phyloP scores from a whole-genome alignment of 2,888 invertebrate genomes.

The Zootermopsis nevadensis region DNA sequence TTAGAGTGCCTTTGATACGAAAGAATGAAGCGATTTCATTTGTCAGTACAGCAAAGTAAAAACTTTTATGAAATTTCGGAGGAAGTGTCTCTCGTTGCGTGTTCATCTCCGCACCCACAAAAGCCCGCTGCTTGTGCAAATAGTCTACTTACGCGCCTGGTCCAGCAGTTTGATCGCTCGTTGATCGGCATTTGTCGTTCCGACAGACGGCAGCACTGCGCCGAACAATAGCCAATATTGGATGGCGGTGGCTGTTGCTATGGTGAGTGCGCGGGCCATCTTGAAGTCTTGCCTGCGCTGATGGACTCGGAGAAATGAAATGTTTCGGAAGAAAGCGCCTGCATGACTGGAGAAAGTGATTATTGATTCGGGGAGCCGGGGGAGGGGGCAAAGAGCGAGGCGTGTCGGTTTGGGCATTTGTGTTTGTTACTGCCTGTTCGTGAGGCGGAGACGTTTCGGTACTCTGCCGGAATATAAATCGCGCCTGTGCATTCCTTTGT shows the following conservation, averaged over 20 bases:
- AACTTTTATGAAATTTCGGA: too few species aligned
- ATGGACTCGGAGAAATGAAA: conserved; percentile 10
- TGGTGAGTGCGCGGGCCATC: background rate
- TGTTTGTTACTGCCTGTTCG: background rate
- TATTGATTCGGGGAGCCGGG: too few species aligned
- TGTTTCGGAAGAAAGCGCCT: conserved; percentile 25
- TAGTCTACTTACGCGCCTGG: conserved; percentile 7
- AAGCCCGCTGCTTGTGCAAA: too few species aligned
- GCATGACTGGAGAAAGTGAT: conserved; percentile 24
- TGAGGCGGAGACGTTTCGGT: background rate
- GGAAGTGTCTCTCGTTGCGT: too few species aligned
- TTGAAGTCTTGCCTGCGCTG: background rate
- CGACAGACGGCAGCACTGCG: background rate
- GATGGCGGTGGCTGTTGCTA: background rate
- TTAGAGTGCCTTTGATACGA: too few species aligned
- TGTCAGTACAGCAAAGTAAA: too few species aligned
- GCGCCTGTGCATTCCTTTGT: background rate
- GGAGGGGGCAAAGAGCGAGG: background rate
- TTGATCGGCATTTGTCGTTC: background rate
- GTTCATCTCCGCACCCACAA: too few species aligned
- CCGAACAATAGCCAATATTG: background rate
- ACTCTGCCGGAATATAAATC: background rate
- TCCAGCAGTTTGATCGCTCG: background rate
- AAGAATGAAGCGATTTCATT: too few species aligned
- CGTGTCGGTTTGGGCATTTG: background rate